Conservation (phyloP, 1,140 invertebrate species). For the Bombyx mandarina region DNA sequence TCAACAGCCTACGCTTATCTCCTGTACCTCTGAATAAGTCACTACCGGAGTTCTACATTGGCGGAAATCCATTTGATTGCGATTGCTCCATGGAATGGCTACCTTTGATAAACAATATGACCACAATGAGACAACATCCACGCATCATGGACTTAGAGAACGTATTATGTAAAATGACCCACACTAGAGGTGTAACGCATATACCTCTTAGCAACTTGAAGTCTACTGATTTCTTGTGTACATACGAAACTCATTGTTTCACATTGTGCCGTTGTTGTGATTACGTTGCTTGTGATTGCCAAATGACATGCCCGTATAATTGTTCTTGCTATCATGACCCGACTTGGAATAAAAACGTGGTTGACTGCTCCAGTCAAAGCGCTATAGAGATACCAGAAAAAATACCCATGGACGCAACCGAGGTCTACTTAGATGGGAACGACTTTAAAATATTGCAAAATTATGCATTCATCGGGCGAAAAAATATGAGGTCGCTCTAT, state of each 20-base stretch:
- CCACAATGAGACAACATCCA: conserved; percentile 83
- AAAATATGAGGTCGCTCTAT: conserved; percentile 88
- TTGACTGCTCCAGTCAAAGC: conserved; percentile 86
- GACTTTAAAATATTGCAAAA: conserved; percentile 87
- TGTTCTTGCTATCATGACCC: conserved; percentile 94
- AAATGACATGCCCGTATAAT: conserved; percentile 93
- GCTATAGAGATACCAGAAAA: conserved; percentile 83
- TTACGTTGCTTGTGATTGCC: conserved; percentile 94
- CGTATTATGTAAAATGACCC: conserved; percentile 86
- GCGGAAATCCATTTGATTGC: conserved; percentile 91
- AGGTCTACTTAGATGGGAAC: conserved; percentile 93
- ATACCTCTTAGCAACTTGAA: conserved; percentile 76
- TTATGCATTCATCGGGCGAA: conserved; percentile 92
- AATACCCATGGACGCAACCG: conserved; percentile 94
- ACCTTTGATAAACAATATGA: conserved; percentile 88
- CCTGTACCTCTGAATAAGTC: conserved; percentile 78
- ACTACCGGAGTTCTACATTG: conserved; percentile 89
- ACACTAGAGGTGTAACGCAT: conserved; percentile 78
- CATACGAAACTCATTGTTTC: conserved; percentile 93
- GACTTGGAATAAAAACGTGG: conserved; percentile 92
- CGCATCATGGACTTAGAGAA: conserved; percentile 86
- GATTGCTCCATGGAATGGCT: conserved; percentile 95
- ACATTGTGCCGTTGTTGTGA: conserved; percentile 94
- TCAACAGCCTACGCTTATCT: conserved; percentile 82
- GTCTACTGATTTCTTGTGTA: conserved; percentile 88